Evolutionary conservation across 2,888 invertebrate genomes (phyloP).

Genomic region (Patella caerulea): DNA sequence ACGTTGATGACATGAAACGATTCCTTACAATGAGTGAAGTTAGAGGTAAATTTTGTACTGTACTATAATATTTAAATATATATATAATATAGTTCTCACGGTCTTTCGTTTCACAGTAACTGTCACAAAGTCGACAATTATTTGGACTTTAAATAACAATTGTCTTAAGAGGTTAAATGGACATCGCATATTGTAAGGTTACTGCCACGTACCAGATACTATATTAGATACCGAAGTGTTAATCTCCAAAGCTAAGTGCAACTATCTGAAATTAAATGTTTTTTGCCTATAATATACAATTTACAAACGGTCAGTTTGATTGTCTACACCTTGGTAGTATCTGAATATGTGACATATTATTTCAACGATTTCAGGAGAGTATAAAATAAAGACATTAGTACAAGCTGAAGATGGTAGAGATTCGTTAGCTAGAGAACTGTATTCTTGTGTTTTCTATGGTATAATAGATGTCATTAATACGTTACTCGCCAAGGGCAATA

Average conservation of each 20-base stretch:
- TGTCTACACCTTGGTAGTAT: not conserved
- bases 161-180: no score
- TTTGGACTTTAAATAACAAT: no score
- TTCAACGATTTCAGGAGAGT: not conserved
- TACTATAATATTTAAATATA: no score
- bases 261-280: not conserved
- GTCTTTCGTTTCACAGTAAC: no score
- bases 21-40: not conserved
- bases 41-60: not conserved
- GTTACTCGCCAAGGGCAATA: slow-evolving; percentile 15
- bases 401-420: slow-evolving; percentile 47
- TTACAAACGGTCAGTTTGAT: not conserved
- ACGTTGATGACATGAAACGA: slow-evolving; percentile 2
- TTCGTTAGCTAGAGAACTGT: slow-evolving; percentile 46
- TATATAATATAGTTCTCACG: no score
- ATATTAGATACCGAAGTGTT: no score
- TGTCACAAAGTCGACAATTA: no score
- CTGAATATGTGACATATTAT: no score
- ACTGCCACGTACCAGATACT: no score
- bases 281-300: not conserved
- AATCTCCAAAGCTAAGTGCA: no score
- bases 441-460: slow-evolving; percentile 44
- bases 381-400: slow-evolving; percentile 26
- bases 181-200: no score
- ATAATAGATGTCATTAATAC: slow-evolving; percentile 44